Evolutionary conservation across 2,797 vertebrate species (phyloP), one percentile per base, ranked within the genome.

Genomic region (Fratercula arctica): DNA sequence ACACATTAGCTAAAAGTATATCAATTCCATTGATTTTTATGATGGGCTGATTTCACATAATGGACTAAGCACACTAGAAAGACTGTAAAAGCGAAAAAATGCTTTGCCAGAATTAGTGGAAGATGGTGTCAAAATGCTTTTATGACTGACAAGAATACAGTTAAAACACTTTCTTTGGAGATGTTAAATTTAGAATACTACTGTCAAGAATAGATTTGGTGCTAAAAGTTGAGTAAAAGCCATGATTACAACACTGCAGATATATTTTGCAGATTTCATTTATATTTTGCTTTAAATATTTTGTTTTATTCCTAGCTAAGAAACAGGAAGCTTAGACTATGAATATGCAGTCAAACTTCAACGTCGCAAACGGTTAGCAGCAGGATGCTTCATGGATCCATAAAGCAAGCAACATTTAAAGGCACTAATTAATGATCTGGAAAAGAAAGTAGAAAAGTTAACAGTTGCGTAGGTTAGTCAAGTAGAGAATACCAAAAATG

Each of bases 11-110:
- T 95, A 91, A 92, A 96, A 96, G 86, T 86, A 67, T 91, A 96
- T 94, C 87, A 96, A 95, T 94, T 91, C 69, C 82, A 96, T 93
- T 96, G 93, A 97, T 95, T 96, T 96, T 95, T 92, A 93, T 61
- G 7, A 94, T 91, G 84, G 81, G 61, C 57, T 92, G 92, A 85
- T 83, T 94, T 90, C 92, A 72, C 73, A 89, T 96, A 96, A 96
- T 94, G 90, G 95, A 96, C 92, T 93, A 61, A 92, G 84, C 60
- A 94, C 16, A 0, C 85, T 78, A 85, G 61, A 87, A 94, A 80
- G 75, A 76, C 48, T 69, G 41, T 48, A 91, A 87, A 95, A 77
- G 64, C 63, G 57, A 61, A 89, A 92, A 94, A 95, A 59, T 12
- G n/a, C 69, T 85, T 70, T 76, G 57, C 84, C 81, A 85, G 86